Conservation (phyloP, 1,140 invertebrate genomes). For the Neodiprion lecontei region DNA sequence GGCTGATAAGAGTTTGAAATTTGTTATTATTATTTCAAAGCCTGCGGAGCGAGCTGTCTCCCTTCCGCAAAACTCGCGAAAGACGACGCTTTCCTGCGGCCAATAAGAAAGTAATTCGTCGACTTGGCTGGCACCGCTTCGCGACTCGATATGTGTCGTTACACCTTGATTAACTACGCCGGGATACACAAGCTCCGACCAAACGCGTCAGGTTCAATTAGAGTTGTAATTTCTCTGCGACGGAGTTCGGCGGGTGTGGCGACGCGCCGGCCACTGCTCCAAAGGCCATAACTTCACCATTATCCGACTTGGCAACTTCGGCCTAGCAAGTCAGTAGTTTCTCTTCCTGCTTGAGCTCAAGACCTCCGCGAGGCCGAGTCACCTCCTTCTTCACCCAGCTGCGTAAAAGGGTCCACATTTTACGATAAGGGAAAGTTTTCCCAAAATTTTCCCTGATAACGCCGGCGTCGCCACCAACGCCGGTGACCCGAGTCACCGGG, state of each 20-base stretch:
- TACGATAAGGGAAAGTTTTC: conserved; percentile 1
- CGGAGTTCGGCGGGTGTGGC: conserved; percentile 2
- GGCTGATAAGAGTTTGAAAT: not conserved
- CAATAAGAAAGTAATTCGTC: no score
- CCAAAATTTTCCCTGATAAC: conserved; percentile 15
- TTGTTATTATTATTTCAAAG: conserved; percentile 3
- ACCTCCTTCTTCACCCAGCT: conserved; percentile 5
- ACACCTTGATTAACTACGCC: no score
- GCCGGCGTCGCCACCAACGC: not conserved
- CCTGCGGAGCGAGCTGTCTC: not conserved
- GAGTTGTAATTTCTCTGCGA: not conserved
- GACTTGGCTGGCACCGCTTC: no score
- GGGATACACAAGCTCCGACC: not conserved
- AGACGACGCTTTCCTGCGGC: no score
- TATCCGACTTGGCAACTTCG: conserved; percentile 11
- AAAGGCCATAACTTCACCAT: conserved; percentile 12
- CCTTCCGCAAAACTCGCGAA: no score
- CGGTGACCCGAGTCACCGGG: conserved; percentile 8
- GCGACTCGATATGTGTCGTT: no score
- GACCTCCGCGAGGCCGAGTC: conserved; percentile 1
- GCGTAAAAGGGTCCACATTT: conserved; percentile 15
- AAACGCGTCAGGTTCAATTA: conserved; percentile 5
- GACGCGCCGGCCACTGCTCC: not conserved
- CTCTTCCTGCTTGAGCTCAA: conserved; percentile 4
- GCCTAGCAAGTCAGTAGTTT: conserved; percentile 3